These are phyloP conservation scores for Ips typographus DNA, from an alignment of 1,140 invertebrate genomes.

Conservation along the genomic window DNA sequence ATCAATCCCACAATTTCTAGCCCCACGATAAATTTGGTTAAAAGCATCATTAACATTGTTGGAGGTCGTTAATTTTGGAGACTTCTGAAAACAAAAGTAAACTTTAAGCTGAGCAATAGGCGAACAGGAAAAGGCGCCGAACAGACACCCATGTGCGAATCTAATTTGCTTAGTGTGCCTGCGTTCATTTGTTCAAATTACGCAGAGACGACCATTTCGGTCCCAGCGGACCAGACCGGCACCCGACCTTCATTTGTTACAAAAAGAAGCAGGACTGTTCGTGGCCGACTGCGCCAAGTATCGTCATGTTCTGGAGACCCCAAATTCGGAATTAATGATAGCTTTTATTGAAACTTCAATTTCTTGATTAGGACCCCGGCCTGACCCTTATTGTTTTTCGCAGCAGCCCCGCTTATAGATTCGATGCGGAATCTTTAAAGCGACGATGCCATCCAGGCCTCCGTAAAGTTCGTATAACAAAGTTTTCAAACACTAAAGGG, in stretches of 20 bases:
- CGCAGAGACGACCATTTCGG: slow-evolving; percentile 45
- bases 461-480: no score
- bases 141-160: slow-evolving; percentile 50
- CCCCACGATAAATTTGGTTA: no score
- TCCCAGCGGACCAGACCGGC: slow-evolving; percentile 31
- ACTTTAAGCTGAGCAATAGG: background rate
- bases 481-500: no score
- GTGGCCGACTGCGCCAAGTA: slow-evolving; percentile 40
- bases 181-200: slow-evolving; percentile 56
- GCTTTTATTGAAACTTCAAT: slow-evolving; percentile 57
- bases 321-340: slow-evolving; percentile 57
- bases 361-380: slow-evolving; percentile 53
- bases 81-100: background rate
- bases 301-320: slow-evolving; percentile 47
- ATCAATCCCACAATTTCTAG: no score
- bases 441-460: no score
- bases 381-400: slow-evolving; percentile 37
- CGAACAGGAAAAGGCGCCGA: background rate
- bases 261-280: slow-evolving; percentile 23
- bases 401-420: background rate
- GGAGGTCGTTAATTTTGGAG: no score
- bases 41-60: no score
- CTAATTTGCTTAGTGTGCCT: slow-evolving; percentile 54
- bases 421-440: no score
- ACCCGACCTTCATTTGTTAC: slow-evolving; percentile 28